Conservation (phyloP, 92 coral and sea anemone genomes). For the Meandrina meandrites region DNA sequence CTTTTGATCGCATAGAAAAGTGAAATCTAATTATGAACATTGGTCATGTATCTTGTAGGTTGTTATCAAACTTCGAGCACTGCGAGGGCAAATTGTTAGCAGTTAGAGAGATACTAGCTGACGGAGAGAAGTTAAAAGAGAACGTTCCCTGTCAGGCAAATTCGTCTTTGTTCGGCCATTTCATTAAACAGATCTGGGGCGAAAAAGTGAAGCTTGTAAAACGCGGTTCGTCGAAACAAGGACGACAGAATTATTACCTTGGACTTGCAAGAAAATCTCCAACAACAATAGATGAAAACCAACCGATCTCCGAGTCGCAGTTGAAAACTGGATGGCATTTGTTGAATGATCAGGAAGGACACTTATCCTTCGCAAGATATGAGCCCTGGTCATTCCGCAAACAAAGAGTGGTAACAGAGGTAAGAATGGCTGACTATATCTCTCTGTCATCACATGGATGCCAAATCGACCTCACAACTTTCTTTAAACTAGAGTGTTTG, state of each 20-base stretch:
- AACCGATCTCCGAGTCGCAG: conserved; percentile 22
- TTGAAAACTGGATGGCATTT: conserved; percentile 31
- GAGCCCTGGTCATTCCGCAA: conserved; percentile 23
- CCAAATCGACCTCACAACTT: conserved; percentile 2
- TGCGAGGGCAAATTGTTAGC: conserved; percentile 9
- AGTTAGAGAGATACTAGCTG: neutral
- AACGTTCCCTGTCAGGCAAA: neutral
- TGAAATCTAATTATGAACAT: too few relatives aligned
- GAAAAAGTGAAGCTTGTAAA: neutral
- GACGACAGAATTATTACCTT: neutral
- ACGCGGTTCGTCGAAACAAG: conserved; percentile 1
- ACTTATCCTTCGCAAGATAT: conserved; percentile 19
- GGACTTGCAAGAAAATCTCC: conserved; percentile 4
- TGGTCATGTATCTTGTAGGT: conserved; percentile 7
- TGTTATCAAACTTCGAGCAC: conserved; percentile 30
- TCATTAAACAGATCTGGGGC: conserved; percentile 21
- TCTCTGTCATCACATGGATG: conserved; percentile 11
- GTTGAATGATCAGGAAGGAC: conserved; percentile 16
- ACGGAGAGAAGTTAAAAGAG: conserved; percentile 5
- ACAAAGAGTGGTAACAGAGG: too few relatives aligned
- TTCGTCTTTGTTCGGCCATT: neutral
- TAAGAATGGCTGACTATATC: conserved; percentile 6
- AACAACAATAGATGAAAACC: neutral
- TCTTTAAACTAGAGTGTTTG: neutral
- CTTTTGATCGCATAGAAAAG: too few relatives aligned